Evolutionary conservation across 2,113 vertebrate genomes (phyloP).

Genomic region (Miniopterus natalensis): DNA sequence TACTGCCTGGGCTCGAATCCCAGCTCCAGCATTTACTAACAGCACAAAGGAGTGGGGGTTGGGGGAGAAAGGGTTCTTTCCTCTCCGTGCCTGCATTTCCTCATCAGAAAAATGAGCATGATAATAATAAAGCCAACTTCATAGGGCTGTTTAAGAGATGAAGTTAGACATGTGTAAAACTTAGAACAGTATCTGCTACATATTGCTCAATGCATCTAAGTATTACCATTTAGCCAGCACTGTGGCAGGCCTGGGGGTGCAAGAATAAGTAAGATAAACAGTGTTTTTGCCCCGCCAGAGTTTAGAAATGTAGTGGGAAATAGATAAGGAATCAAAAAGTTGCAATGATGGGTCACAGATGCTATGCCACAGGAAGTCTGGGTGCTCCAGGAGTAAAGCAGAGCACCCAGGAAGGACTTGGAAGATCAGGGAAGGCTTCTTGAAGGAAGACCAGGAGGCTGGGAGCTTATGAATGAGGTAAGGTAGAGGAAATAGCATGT

Average conservation of each 20-base stretch:
- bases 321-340: background rate
- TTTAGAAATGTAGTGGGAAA: constrained; percentile 13
- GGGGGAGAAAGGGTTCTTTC: background rate
- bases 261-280: background rate
- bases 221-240: background rate
- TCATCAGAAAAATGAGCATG: background rate
- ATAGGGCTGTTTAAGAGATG: background rate
- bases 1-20: background rate
- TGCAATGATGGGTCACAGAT: background rate
- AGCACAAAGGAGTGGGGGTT: background rate
- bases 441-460: constrained; percentile 5
- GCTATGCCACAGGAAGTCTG: background rate
- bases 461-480: background rate
- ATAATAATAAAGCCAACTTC: background rate
- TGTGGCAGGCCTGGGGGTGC: background rate
- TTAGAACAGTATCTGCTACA: background rate
- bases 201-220: too few relatives aligned
- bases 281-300: background rate
- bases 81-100: background rate
- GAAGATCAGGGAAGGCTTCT: background rate
- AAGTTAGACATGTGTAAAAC: background rate
- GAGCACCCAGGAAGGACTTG: background rate
- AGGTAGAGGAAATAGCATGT: background rate
- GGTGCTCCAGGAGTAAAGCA: background rate
- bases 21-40: background rate